These are phyloP conservation scores for Sapayoa aenigma DNA, from an alignment of 2,113 vertebrate genomes.

Conservation along the genomic window DNA sequence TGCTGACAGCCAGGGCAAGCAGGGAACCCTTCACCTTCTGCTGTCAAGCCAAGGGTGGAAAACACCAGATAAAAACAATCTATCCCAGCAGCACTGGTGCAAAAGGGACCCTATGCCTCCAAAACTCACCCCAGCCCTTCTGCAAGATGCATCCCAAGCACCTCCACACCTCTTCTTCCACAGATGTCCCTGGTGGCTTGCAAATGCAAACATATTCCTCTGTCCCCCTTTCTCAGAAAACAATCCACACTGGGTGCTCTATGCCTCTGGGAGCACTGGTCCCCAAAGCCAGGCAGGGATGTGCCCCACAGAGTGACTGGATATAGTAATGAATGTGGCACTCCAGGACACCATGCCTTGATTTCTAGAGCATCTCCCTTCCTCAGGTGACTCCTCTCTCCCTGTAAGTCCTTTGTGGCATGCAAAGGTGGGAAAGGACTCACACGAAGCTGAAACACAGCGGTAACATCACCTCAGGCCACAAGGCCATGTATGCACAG, in stretches of 20 bases:
- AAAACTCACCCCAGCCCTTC: neutral
- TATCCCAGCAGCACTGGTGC: neutral
- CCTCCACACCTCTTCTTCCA: neutral
- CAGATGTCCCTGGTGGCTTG: neutral
- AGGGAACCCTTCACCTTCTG: neutral
- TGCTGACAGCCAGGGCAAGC: neutral
- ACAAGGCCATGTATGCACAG: fast-evolving
- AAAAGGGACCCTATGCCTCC: neutral
- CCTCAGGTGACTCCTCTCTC: neutral
- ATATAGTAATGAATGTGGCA: fast-evolving
- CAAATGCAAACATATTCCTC: neutral
- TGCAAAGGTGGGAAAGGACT: neutral
- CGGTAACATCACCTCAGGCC: neutral
- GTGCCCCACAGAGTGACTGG: neutral
- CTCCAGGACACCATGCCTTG: neutral
- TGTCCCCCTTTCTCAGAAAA: neutral
- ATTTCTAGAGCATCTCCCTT: neutral
- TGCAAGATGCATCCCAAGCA: neutral
- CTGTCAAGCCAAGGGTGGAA: neutral
- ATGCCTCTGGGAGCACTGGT: neutral
- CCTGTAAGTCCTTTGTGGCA: neutral
- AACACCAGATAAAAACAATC: neutral
- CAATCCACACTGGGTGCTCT: neutral
- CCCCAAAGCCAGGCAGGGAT: neutral
- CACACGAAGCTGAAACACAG: neutral